Evolutionary conservation across 2,888 invertebrate species (phyloP), one percentile per base, ranked within the genome.

Genomic region (Ischnura elegans): DNA sequence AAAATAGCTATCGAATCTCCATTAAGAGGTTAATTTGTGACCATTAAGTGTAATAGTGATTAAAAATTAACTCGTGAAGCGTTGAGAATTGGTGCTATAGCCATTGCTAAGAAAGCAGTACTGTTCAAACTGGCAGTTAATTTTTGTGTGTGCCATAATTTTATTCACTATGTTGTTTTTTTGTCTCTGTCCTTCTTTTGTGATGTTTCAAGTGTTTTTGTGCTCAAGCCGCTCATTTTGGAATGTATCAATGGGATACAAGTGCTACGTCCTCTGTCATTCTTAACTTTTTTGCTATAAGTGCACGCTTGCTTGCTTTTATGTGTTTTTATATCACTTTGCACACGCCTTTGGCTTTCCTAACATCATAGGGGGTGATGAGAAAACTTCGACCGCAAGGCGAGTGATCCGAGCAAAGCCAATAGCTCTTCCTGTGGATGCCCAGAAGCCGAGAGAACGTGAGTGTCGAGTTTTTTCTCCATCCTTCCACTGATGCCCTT

Each of bases 351-450:
- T 86, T 93, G 94, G 94, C 94, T 94, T 87, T 90, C 93, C 93
- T 85, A 93, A 55, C 87, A 95, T 85, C 87, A 76, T 47, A 85
- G 93, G 93, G 46, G 94, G 95, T 94, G 96, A 96, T 94, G 96
- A 96, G 95, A 96, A 96, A 95, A 96, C 96, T 95, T 96, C 96
- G 93, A 96, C 96, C 94, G 96, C 96, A 95, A 96, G 96, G 94
- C 95, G 96, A 95, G 95, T 95, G 95, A 96, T 96, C 95, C 97
- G 97, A 96, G 96, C 97, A 95, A 97, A 97, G 96, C 97, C 97
- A 94, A 97, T 97, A 95, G 97, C 97, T 95, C 96, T 97, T 94
- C 97, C 97, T 94, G 97, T 97, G 95, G 97, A 97, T 95, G 96
- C 96, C 95, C 97, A 97, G 95, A 97, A 97, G 94, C 96, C 96